Evolutionary conservation across 64 coral and sea anemone species (phyloP).

Genomic region (Acropora tenuis): DNA sequence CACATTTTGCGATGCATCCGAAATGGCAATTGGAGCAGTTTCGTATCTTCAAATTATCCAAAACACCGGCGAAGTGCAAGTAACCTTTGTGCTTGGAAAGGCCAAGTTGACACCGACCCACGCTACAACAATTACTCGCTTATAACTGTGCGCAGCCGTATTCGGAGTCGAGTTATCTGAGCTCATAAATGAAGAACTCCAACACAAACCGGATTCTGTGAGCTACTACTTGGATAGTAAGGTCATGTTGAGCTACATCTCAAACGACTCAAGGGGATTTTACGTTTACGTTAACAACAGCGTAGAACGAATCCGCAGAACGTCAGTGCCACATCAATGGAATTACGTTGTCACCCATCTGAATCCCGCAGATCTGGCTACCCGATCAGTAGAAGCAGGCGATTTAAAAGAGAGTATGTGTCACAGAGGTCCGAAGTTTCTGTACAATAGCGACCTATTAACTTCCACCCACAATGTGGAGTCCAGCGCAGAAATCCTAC

Average conservation of each 20-base stretch:
- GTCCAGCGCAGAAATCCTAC: neutral
- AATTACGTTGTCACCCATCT: slow-evolving; percentile 24
- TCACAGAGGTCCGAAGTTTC: slow-evolving; percentile 40
- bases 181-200: neutral
- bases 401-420: slow-evolving; percentile 36
- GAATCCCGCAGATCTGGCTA: slow-evolving; percentile 46
- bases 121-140: neutral
- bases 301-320: slow-evolving; percentile 31
- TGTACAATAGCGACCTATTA: slow-evolving; percentile 10
- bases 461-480: neutral
- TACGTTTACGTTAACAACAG: neutral
- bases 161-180: slow-evolving; percentile 11
- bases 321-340: slow-evolving; percentile 51
- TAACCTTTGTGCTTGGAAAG: neutral
- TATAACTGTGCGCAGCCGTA: slow-evolving; percentile 4
- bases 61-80: neutral
- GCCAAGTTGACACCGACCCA: neutral
- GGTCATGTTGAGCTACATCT: neutral
- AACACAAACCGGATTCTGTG: neutral
- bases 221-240: slow-evolving; percentile 5
- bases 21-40: neutral
- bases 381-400: slow-evolving; percentile 20
- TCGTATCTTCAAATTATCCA: neutral
- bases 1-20: slow-evolving; percentile 21
- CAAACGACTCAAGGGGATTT: neutral